Percentiles rank a stretch among this genome's conserved stretches.
These are phyloP conservation scores for Lymantria dispar DNA, from an alignment of 2,888 invertebrate species.

Conservation along the genomic window DNA sequence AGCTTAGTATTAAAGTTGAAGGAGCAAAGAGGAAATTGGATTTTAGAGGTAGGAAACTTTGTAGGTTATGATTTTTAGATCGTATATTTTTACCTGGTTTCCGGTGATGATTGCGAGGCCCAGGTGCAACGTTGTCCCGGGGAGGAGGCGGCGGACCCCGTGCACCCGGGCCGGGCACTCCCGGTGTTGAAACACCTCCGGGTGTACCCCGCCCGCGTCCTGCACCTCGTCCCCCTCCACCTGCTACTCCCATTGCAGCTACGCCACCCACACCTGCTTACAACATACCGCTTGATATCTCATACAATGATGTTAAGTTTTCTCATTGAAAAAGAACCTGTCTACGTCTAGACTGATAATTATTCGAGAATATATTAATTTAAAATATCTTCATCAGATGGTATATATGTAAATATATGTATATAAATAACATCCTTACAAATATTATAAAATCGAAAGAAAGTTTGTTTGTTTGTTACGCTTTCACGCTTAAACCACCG, in stretches of 20 bases:
- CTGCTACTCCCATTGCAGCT: constrained; percentile 43
- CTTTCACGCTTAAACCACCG: too few relatives aligned
- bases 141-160: constrained; percentile 34
- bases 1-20: constrained; percentile 33
- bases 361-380: too few relatives aligned
- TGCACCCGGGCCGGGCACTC: constrained; percentile 43
- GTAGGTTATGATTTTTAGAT: not conserved
- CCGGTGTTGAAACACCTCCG: constrained; percentile 37
- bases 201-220: constrained; percentile 36
- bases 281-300: too few relatives aligned
- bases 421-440: too few relatives aligned
- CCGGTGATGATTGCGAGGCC: constrained; percentile 68
- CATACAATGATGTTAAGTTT: too few relatives aligned
- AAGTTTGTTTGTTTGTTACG: too few relatives aligned
- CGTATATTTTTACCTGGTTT: constrained; percentile 66
- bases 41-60: not conserved
- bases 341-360: too few relatives aligned
- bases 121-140: constrained; percentile 34
- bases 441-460: too few relatives aligned
- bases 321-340: too few relatives aligned
- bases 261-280: constrained; percentile 31
- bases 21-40: constrained; percentile 19
- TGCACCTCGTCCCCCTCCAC: constrained; percentile 42
- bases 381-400: too few relatives aligned
- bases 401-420: too few relatives aligned